phyloP scores from a whole-genome alignment of 2,888 invertebrate species.

The Lamellibrachia satsuma region DNA sequence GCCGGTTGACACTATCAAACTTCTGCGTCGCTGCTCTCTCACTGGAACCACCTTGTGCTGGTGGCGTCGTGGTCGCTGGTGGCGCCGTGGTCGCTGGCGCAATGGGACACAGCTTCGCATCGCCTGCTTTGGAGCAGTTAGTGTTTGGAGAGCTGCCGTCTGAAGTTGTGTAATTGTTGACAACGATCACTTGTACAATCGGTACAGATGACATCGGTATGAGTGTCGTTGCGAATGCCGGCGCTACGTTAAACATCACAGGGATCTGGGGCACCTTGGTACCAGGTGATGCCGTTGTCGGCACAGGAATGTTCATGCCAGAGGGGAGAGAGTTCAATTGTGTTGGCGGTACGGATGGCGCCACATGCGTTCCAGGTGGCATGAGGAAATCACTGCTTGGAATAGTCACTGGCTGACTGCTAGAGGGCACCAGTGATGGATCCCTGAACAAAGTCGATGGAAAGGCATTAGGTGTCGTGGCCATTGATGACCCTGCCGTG shows the following conservation, averaged over 20 bases:
- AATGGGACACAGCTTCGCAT: constrained; percentile 48
- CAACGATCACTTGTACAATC: constrained; percentile 55
- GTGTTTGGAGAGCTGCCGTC: background rate
- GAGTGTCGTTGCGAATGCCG: constrained; percentile 26
- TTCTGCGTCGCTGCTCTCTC: constrained; percentile 20
- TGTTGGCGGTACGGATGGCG: background rate
- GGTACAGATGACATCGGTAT: constrained; percentile 42
- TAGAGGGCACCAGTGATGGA: background rate
- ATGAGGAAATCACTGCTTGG: background rate
- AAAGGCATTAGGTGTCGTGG: background rate
- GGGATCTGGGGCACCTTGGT: constrained; percentile 22
- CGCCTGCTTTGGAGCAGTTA: background rate
- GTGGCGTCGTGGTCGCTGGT: constrained; percentile 33
- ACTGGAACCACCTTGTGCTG: background rate
- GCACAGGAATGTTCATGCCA: background rate
- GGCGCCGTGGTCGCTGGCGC: constrained; percentile 50
- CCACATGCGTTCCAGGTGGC: background rate
- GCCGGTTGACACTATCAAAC: constrained; percentile 36
- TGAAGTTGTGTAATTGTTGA: constrained; percentile 44
- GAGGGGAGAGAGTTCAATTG: background rate
- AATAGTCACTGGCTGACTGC: background rate
- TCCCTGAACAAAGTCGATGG: background rate
- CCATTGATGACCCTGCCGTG: constrained; percentile 22
- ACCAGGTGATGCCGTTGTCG: background rate
- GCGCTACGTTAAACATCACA: constrained; percentile 30